Evolutionary conservation across 2,113 vertebrate species (phyloP).

Genomic region (Hypomesus transpacificus): DNA sequence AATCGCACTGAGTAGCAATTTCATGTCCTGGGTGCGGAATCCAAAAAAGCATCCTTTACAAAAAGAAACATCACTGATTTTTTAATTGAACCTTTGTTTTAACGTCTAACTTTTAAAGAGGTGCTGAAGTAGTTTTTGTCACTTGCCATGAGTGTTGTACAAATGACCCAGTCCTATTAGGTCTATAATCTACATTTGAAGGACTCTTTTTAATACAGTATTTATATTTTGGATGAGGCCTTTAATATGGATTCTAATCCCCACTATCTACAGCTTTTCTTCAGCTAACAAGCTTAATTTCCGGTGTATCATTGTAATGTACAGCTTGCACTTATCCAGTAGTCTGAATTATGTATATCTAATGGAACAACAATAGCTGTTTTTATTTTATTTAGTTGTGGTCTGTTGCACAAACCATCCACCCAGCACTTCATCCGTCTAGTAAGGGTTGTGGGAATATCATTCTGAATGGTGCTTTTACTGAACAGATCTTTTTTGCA

Average conservation of each 20-base stretch:
- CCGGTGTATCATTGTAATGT: constrained; percentile 33
- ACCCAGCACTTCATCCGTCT: constrained; percentile 63
- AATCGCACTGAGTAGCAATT: constrained; percentile 64
- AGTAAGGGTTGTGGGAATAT: constrained; percentile 28
- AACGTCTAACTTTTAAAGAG: constrained; percentile 13
- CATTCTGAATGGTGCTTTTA: constrained; percentile 17
- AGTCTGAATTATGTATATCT: constrained; percentile 49
- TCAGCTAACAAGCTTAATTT: constrained; percentile 53
- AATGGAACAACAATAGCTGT: constrained; percentile 43
- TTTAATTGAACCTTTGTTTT: constrained; percentile 1
- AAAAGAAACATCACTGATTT: no score
- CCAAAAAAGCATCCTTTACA: no score
- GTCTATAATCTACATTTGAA: constrained; percentile 21
- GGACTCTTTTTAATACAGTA: constrained; percentile 34
- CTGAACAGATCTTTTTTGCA: constrained; percentile 53
- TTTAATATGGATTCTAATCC: constrained; percentile 47
- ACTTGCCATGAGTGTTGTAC: no score
- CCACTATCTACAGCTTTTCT: constrained; percentile 40
- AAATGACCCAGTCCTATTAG: neutral
- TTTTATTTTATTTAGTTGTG: constrained; percentile 41
- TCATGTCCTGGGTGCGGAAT: neutral
- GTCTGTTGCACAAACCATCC: constrained; percentile 67
- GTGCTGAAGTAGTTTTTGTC: neutral
- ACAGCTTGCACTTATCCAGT: constrained; percentile 66
- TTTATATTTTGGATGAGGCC: constrained; percentile 43